Evolutionary conservation across 2,888 invertebrate genomes (phyloP), one percentile per base, ranked within the genome.

Genomic region (Leptinotarsa rubiginosa): DNA sequence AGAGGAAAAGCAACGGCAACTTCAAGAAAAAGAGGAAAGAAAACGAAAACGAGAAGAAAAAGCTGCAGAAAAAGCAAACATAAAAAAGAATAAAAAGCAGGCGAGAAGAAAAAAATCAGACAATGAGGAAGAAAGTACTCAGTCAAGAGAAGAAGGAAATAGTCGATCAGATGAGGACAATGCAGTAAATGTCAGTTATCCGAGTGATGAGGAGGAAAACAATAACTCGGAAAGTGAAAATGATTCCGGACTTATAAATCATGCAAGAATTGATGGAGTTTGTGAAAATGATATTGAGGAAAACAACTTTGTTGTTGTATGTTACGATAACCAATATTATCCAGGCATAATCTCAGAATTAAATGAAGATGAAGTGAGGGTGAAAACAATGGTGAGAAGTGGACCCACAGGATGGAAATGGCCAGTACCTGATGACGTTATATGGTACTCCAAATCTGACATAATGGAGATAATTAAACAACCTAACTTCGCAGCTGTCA

Each of bases 291-390:
- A 50, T 50, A 50, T 50, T n/a, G n/a, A 50, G n/a, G 50, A 50
- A 50, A 50, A 50, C 50, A 54, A 20, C 54, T 54, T 20, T 54
- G 20, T 54, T 54, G 54, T 54, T 54, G 54, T 54, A 12, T 20
- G 20, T 54, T 54, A 54, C 22, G 54, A 54, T 54, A 54, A 54
- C 54, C 18, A 54, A 54, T 20, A 54, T 54, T 54, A 54, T 54
- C 54, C 54, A 54, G 54, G 54, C 54, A 54, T 54, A 54, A 54
- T 13, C 54, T 20, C 18, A 54, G 54, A 54, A 54, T 54, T 54
- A 20, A 20, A 54, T 54, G 54, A 18, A 54, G 54, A 54, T 54
- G 20, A 52, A 16, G 52, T 52, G 15, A 47, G 15, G 15, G 47
- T 47, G 47, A 47, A 10, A 15, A 47, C 10, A 47, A 47, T 47